Evolutionary conservation across 2,113 vertebrate genomes (phyloP).

Genomic region (Corvus moneduloides): DNA sequence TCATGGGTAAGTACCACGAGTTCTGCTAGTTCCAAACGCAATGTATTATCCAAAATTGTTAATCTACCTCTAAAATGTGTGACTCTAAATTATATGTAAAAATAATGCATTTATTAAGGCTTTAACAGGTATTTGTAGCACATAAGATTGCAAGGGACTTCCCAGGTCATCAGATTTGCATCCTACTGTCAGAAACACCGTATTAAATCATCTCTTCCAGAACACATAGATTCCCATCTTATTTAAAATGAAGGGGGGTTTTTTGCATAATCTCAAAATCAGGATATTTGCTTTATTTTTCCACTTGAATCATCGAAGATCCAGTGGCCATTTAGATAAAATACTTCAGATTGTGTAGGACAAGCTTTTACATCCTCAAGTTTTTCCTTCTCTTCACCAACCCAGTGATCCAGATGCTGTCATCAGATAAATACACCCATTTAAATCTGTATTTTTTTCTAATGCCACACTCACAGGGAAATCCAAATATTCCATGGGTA

Average conservation of each 20-base stretch:
- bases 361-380: neutral
- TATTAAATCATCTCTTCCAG: neutral
- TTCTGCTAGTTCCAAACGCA: neutral
- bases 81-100: neutral
- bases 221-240: neutral
- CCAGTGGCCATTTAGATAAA: neutral
- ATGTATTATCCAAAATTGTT: neutral
- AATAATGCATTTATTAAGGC: neutral
- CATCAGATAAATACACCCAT: neutral
- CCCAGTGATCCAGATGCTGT: neutral
- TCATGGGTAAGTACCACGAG: neutral
- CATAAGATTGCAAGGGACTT: neutral
- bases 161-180: neutral
- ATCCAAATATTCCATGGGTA: neutral
- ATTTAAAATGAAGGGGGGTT: neutral
- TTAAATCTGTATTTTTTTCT: neutral
- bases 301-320: neutral
- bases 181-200: neutral
- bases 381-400: neutral
- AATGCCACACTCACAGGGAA: neutral
- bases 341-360: neutral
- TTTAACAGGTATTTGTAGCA: neutral
- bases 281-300: neutral
- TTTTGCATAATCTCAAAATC: neutral
- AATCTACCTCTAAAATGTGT: neutral